These are phyloP conservation scores for Cassiopea andromeda DNA, from an alignment of 30 jellyfish, hydroid and myxozoan genomes.

Conservation along the genomic window DNA sequence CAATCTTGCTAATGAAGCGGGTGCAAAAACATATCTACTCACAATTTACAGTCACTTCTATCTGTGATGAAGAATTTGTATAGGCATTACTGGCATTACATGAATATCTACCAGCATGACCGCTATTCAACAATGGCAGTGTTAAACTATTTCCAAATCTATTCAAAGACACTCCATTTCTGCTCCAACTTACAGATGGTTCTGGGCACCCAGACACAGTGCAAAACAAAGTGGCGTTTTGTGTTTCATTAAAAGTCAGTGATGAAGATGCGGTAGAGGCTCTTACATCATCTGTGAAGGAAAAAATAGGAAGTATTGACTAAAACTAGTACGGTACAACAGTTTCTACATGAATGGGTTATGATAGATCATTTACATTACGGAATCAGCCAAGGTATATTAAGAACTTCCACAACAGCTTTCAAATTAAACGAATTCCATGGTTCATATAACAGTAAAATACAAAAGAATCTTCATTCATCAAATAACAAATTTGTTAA, in stretches of 20 bases:
- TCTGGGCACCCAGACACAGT: conserved; percentile 1
- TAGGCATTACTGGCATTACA: neutral
- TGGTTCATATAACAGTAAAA: no score
- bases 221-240: neutral
- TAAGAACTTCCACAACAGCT: no score
- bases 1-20: neutral
- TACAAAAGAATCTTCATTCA: no score
- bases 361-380: no score
- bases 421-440: no score
- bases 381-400: no score
- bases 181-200: conserved; percentile 8
- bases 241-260: neutral
- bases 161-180: neutral
- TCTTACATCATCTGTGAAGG: neutral
- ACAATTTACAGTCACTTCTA: neutral
- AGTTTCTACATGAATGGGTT: no score
- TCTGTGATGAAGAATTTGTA: neutral
- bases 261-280: neutral
- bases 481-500: no score
- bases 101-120: neutral
- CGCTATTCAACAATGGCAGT: neutral
- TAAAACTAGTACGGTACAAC: no score
- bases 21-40: neutral
- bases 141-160: neutral
- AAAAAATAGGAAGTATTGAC: neutral